These are phyloP conservation scores for Felis catus DNA, from an alignment of 2,113 vertebrate genomes.

Conservation along the genomic window DNA sequence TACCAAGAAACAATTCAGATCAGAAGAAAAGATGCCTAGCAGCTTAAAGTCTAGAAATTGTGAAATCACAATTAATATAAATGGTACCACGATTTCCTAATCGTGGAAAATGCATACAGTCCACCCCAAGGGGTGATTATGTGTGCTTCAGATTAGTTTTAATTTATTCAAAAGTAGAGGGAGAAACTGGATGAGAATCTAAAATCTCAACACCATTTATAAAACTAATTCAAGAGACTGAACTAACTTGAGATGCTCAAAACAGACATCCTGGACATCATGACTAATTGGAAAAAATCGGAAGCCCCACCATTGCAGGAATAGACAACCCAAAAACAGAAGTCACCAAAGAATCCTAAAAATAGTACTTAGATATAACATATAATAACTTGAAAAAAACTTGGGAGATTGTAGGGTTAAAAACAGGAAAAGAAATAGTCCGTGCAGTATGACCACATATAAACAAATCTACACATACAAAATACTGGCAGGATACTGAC, in stretches of 20 bases:
- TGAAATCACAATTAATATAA: slow-evolving; percentile 58
- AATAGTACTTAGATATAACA: neutral
- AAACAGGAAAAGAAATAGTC: neutral
- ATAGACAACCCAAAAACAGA: too few relatives aligned
- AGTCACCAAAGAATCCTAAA: neutral
- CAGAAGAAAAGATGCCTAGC: slow-evolving; percentile 7
- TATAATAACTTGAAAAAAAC: neutral
- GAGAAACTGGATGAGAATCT: slow-evolving; percentile 38
- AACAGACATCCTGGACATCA: too few relatives aligned
- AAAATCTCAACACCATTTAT: slow-evolving; percentile 51
- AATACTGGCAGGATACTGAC: neutral
- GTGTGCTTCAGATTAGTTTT: neutral
- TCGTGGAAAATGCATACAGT: slow-evolving; percentile 45
- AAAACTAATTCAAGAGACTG: neutral
- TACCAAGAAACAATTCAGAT: slow-evolving; percentile 69
- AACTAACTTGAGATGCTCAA: neutral
- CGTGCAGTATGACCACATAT: neutral
- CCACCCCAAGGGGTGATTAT: neutral
- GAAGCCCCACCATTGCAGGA: neutral
- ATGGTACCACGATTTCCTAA: neutral
- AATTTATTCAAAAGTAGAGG: slow-evolving; percentile 40
- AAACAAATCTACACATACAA: neutral
- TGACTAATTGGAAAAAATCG: neutral
- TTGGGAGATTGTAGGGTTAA: neutral
- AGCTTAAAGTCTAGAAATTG: slow-evolving; percentile 68